These are phyloP conservation scores for Hyposoter dolosus DNA, from an alignment of 2,888 invertebrate genomes.

Conservation along the genomic window DNA sequence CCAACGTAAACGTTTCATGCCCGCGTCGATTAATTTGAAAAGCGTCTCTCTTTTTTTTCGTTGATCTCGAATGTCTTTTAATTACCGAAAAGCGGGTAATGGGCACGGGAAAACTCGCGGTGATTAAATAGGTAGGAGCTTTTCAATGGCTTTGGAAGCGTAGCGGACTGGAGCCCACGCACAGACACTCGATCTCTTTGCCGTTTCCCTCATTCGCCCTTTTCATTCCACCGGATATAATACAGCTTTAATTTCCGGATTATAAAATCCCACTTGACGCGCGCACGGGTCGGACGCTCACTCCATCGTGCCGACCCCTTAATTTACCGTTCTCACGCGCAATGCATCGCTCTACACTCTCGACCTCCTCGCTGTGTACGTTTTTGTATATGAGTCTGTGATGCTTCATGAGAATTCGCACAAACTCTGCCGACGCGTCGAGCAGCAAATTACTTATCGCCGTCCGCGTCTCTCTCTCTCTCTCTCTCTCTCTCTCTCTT, in stretches of 20 bases:
- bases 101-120: constrained; percentile 13
- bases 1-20: neutral
- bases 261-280: constrained; percentile 81
- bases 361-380: neutral
- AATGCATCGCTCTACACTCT: constrained; percentile 64
- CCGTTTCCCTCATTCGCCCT: constrained; percentile 58
- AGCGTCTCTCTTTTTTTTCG: neutral
- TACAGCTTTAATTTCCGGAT: constrained; percentile 84
- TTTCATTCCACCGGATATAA: constrained; percentile 79
- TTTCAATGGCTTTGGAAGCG: constrained; percentile 39
- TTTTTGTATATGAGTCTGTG: constrained; percentile 11
- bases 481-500: constrained; percentile 21
- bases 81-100: constrained; percentile 55
- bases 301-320: constrained; percentile 70
- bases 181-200: constrained; percentile 52
- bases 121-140: constrained; percentile 42
- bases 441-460: constrained; percentile 66
- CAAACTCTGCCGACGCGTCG: constrained; percentile 53
- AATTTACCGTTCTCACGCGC: constrained; percentile 80
- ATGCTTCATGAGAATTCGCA: constrained; percentile 43
- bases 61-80: constrained; percentile 37
- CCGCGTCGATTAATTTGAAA: constrained; percentile 30
- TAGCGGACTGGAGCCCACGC: constrained; percentile 21
- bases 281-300: constrained; percentile 52
- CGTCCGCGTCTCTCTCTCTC: constrained; percentile 10